phyloP scores from a whole-genome alignment of 2,113 vertebrate species.

The Fulica atra region DNA sequence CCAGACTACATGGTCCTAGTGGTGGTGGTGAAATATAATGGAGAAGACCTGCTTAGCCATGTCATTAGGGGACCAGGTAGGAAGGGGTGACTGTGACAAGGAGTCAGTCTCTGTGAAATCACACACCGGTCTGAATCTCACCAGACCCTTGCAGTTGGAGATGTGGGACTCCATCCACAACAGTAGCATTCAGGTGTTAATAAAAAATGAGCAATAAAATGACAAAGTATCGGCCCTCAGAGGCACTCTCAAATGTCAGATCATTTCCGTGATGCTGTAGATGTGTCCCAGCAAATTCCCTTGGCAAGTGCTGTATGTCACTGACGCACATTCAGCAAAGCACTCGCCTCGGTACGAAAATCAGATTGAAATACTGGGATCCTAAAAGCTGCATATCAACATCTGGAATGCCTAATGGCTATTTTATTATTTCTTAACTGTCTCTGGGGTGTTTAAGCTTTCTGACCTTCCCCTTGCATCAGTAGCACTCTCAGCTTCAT shows the following conservation, averaged over 20 bases:
- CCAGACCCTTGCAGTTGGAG: fast-evolving
- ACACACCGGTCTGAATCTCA: neutral
- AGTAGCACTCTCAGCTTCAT: neutral
- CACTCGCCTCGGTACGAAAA: fast-evolving
- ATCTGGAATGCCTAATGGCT: neutral
- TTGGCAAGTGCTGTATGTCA: neutral
- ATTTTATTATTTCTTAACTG: conserved; percentile 4
- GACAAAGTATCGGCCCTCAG: neutral
- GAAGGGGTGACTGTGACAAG: neutral
- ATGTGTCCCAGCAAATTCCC: neutral
- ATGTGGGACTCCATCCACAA: neutral
- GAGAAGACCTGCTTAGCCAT: neutral
- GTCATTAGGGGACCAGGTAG: neutral
- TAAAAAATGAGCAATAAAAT: neutral
- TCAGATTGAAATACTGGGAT: neutral
- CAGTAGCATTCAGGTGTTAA: neutral
- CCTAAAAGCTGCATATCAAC: neutral
- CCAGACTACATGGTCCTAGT: neutral
- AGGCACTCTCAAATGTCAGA: neutral
- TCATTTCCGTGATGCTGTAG: neutral
- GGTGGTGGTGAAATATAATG: neutral
- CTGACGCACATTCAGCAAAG: neutral
- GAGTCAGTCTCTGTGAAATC: neutral
- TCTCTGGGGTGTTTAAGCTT: neutral
- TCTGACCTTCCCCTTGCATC: conserved; percentile 23